phyloP scores from a whole-genome alignment of 2,888 invertebrate species.

The Patella caerulea region DNA sequence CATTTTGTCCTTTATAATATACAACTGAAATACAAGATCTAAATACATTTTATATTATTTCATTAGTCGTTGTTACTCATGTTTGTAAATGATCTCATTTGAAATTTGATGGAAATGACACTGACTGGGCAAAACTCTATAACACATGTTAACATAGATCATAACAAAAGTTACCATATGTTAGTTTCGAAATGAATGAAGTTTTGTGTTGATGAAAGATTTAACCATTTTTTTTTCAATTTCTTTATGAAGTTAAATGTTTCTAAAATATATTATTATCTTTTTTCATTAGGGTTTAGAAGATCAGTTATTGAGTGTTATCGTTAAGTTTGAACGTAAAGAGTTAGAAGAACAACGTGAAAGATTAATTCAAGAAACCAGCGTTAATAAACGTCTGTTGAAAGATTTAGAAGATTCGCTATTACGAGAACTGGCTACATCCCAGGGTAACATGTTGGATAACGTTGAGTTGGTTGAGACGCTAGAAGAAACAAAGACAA shows the following conservation, averaged over 20 bases:
- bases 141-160: too few relatives aligned
- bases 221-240: background rate
- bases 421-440: constrained; percentile 86
- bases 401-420: constrained; percentile 89
- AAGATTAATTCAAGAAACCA: constrained; percentile 84
- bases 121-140: too few relatives aligned
- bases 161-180: too few relatives aligned
- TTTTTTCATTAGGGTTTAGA: constrained; percentile 81
- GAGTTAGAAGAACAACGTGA: constrained; percentile 92
- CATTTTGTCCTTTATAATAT: too few relatives aligned
- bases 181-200: too few relatives aligned
- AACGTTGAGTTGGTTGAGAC: constrained; percentile 89
- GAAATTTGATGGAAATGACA: too few relatives aligned
- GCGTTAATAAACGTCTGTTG: constrained; percentile 86
- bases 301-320: constrained; percentile 90
- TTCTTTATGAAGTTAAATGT: background rate
- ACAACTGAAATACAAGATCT: too few relatives aligned
- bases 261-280: background rate
- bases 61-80: too few relatives aligned
- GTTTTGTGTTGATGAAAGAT: too few relatives aligned
- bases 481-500: constrained; percentile 89
- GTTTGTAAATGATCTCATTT: too few relatives aligned
- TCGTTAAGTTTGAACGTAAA: constrained; percentile 87
- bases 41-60: too few relatives aligned
- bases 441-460: constrained; percentile 93